Evolutionary conservation across 2,113 vertebrate species (phyloP).

Genomic region (Mugil cephalus): DNA sequence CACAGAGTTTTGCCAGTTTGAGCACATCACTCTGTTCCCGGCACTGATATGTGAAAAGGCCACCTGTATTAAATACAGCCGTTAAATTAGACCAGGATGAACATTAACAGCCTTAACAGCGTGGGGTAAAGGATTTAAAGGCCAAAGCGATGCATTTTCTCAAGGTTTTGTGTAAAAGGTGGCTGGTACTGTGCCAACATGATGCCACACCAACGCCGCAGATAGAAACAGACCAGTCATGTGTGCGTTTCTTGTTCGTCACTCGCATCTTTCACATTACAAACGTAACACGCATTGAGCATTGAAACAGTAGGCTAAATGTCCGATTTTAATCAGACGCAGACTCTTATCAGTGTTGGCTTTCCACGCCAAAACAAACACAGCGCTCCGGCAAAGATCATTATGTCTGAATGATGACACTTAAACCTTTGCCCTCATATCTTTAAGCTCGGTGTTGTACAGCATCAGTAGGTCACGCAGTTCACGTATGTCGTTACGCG

Average conservation of each 20-base stretch:
- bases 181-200: too few relatives aligned
- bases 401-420: neutral
- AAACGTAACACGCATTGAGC: too few relatives aligned
- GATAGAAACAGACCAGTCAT: too few relatives aligned
- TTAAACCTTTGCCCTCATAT: neutral
- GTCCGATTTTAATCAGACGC: neutral
- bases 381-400: neutral
- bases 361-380: conserved; percentile 1
- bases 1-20: neutral
- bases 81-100: neutral
- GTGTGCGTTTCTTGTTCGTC: too few relatives aligned
- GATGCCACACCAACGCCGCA: too few relatives aligned
- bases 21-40: neutral
- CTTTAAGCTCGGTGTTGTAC: neutral
- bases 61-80: neutral
- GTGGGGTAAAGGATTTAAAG: neutral
- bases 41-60: neutral
- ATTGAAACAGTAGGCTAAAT: too few relatives aligned
- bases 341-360: neutral
- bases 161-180: neutral
- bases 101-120: neutral
- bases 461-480: neutral
- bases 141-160: neutral
- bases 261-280: too few relatives aligned
- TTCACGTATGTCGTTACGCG: neutral